These are phyloP conservation scores for Marisa cornuarietis DNA, from an alignment of 1,140 invertebrate species.

Conservation along the genomic window DNA sequence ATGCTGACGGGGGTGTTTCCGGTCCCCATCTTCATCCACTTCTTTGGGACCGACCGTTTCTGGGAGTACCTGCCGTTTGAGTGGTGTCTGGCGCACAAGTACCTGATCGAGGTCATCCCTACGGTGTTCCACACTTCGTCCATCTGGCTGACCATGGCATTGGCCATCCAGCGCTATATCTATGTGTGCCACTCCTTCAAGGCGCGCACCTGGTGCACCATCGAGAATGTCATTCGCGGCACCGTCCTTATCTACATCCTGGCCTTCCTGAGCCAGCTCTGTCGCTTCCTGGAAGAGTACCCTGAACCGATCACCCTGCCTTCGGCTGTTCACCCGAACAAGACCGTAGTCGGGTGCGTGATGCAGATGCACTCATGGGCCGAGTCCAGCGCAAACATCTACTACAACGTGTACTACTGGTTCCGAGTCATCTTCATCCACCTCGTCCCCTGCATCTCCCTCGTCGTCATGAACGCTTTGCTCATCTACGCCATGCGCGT, in stretches of 20 bases:
- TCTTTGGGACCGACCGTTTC: constrained; percentile 90
- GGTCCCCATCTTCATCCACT: constrained; percentile 86
- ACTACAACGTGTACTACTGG: constrained; percentile 82
- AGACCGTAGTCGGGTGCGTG: constrained; percentile 45
- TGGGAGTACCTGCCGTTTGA: constrained; percentile 65
- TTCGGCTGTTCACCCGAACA: constrained; percentile 73
- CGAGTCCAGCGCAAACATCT: constrained; percentile 74
- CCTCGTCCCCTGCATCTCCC: constrained; percentile 84
- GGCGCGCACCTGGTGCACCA: constrained; percentile 86
- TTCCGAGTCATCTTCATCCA: constrained; percentile 92
- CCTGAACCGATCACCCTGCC: constrained; percentile 67
- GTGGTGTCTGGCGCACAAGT: constrained; percentile 79
- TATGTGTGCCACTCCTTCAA: constrained; percentile 90
- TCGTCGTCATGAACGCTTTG: constrained; percentile 88
- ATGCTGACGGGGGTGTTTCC: constrained; percentile 90
- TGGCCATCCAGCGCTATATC: constrained; percentile 88
- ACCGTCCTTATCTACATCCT: constrained; percentile 79
- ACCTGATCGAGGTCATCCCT: constrained; percentile 70
- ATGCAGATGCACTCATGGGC: constrained; percentile 40
- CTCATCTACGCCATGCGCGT: constrained; percentile 85
- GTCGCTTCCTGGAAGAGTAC: constrained; percentile 79
- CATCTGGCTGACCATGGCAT: constrained; percentile 85
- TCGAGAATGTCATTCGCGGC: constrained; percentile 81
- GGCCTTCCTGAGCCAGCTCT: constrained; percentile 81
- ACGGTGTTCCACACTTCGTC: constrained; percentile 91